Base-by-base conservation (phyloP, 2,888 invertebrate species). In the Sinohyriopsis cumingii region DNA sequence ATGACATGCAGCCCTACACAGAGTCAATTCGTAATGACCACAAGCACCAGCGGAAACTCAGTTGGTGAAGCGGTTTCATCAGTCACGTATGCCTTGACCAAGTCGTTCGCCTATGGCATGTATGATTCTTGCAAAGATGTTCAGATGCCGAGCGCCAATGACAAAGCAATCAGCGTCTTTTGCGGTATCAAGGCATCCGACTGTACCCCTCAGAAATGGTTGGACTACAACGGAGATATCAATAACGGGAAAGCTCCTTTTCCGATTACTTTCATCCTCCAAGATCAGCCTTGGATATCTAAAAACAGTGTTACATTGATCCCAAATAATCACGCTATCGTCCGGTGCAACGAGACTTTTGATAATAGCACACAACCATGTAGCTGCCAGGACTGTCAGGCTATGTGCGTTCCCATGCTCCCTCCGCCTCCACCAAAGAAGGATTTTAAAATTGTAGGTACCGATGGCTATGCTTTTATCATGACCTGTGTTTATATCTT, bases 61-160 rank as follows among this genome's bases (percentile, higher is more conserved):
- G 15, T 28, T 15, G 53, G 61, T 7, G 22, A 20, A 3, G 75
- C 73, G 54, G 70, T 77, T 55, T 70, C 68, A 0, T 92, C 91
- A 61, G 89, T 97, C 4, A 93, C 94, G 80, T 92, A 95, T 77
- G 93, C 94, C 86, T 91, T 97, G 69, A 92, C 93, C 19, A 90
- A 92, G 9, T 91, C 92, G 3, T 98, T 95, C 88, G 92, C 94
- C 72, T 90, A 93, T 66, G 93, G 93, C 20, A 94, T 91, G 79
- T 98, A 92, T 89, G 92, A 94, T 79, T 96, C 98, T 0, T 98
- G 98, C 89, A 93, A 93, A 81, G 93, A 94, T 91, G 95, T 96
- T 1, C 94, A 94, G 83, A 93, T 95, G 80, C 96, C 96, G 1
- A 94, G 95, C 56, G 93, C 94, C 0, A 95, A 95, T 67, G 93